Base-by-base conservation (phyloP, 1,140 invertebrate genomes). In the Physella acuta region DNA sequence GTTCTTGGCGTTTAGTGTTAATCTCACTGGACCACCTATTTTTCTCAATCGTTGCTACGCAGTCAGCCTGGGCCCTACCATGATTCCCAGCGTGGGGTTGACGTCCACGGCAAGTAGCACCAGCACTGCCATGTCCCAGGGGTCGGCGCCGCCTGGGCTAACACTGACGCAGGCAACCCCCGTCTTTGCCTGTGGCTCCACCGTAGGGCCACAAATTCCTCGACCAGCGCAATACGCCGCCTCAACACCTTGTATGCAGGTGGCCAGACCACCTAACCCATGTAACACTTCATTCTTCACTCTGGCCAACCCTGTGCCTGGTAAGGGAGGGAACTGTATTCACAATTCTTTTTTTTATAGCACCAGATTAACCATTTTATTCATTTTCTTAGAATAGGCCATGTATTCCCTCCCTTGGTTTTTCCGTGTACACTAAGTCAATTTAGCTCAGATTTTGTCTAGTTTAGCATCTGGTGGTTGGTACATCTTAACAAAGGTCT, bases 281-380 rank as follows among this genome's bases (percentile, higher is more conserved):
- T 61, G 59, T 61, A 61, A 61, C 37, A 24, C 62, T 36, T 64
- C 62, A 52, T 31, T 64, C 30, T 53, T 64, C 26, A 53, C 44
- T 2, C 20, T 64, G 62, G 51, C 62, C 39, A 64, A 64, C 52
- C 51, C 30, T 30, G 44, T 64, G 30, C 44, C 62, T 31, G 62
- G 62, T 64, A 64, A 64, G 62, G 62, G 62, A 64, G 62, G 44
- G 49, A 64, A 64, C 44, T 52, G 31, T 52, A 24, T 55, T 24
- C 28, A 55, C 20, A 24, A 24, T 8, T 55, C 8, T 30, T 44
- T 34, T 36, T 61, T 44, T 61, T 39, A 37, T 37, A 26, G 33
- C 33, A 36, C 39, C 36, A 61, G 24, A 44, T 14, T 60, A 16
- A 60, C 31, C 30, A 26, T 39, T 39, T 24, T n/a, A 2, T 61